Evolutionary conservation across 2,888 invertebrate species (phyloP).

Genomic region (Glyphotaelius pellucidus): DNA sequence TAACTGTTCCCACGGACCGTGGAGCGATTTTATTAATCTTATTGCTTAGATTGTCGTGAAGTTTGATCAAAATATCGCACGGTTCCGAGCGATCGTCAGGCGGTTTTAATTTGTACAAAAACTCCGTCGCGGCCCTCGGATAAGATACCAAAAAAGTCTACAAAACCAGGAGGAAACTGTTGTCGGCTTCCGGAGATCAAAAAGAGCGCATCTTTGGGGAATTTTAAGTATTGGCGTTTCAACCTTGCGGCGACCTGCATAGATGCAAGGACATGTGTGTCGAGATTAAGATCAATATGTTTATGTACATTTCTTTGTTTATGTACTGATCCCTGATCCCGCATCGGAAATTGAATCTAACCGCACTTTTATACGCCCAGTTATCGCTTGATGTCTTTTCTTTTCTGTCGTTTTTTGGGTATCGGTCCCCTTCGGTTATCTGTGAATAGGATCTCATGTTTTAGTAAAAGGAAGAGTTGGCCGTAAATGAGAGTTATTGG

Average conservation of each 20-base stretch:
- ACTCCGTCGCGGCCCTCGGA: slow-evolving; percentile 3
- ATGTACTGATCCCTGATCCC: slow-evolving; percentile 26
- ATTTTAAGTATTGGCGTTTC: slow-evolving; percentile 62
- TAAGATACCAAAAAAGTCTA: slow-evolving; percentile 30
- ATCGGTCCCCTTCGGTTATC: slow-evolving; percentile 39
- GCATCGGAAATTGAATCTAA: slow-evolving; percentile 40
- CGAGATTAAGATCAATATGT: slow-evolving; percentile 57
- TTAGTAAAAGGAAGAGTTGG: slow-evolving; percentile 36
- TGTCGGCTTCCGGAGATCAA: slow-evolving; percentile 54
- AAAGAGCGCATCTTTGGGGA: slow-evolving; percentile 51
- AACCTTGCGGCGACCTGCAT: slow-evolving; percentile 48
- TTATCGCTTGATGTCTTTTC: slow-evolving; percentile 37
- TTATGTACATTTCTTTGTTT: slow-evolving; percentile 52
- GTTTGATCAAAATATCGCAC: slow-evolving; percentile 31
- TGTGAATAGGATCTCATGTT: slow-evolving; percentile 52
- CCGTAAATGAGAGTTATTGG: slow-evolving; percentile 47
- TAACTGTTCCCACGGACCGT: slow-evolving; percentile 13
- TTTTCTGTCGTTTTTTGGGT: slow-evolving; percentile 5
- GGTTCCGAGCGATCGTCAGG: background rate
- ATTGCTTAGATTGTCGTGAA: slow-evolving; percentile 31
- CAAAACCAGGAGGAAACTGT: slow-evolving; percentile 40
- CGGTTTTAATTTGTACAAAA: slow-evolving; percentile 40
- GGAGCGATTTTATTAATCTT: slow-evolving; percentile 28
- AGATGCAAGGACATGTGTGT: slow-evolving; percentile 48
- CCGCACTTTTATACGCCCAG: slow-evolving; percentile 57